Base-by-base conservation (phyloP, 2,113 vertebrate genomes). In the Pelecanoides urinatrix region DNA sequence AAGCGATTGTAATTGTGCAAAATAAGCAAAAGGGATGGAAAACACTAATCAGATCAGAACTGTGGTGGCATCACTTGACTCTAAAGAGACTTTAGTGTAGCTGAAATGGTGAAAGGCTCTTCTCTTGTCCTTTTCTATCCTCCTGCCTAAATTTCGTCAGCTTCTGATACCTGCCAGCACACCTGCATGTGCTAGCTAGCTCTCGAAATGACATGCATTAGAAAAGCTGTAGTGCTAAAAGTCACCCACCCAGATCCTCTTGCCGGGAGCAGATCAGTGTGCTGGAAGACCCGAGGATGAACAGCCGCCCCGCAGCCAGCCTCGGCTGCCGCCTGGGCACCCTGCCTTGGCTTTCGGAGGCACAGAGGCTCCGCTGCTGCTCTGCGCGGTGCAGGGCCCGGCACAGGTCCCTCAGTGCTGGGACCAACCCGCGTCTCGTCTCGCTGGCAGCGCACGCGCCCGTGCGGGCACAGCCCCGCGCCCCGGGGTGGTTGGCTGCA, bases 401-500 rank as follows among this genome's bases (percentile, higher is more conserved):
- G 55, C 49, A 34, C 66, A 20, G 15, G 27, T 14, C 19, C 53
- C 50, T 58, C n/a, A 61, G 6, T 8, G 9, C 34, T 45, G 38
- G 26, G 36, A 59, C 12, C 17, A 63, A 0, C 8, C 30, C 0
- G 0, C 9, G 18, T 45, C 20, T 9, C 9, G 18, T 45, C 20
- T 9, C n/a, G 30, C 56, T 36, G n/a, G 22, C n/a, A n/a, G 14
- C 2, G 16, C 5, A 3, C 0, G 2, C 3, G 3, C 32, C 21
- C 0, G 0, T 38, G 49, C 26, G 23, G 47, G 29, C 50, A 30
- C 45, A 59, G 42, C 71, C 62, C 2, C 1, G 1, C 2, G 2
- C n/a, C 19, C 17, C 45, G 38, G 38, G 19, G 17, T 56, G 76
- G 13, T 13, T 32, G 10, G 20, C 7, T 34, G n/a, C 10, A 14